phyloP scores from a whole-genome alignment of 2,797 vertebrate species.

The Acanthurus lineatus region DNA sequence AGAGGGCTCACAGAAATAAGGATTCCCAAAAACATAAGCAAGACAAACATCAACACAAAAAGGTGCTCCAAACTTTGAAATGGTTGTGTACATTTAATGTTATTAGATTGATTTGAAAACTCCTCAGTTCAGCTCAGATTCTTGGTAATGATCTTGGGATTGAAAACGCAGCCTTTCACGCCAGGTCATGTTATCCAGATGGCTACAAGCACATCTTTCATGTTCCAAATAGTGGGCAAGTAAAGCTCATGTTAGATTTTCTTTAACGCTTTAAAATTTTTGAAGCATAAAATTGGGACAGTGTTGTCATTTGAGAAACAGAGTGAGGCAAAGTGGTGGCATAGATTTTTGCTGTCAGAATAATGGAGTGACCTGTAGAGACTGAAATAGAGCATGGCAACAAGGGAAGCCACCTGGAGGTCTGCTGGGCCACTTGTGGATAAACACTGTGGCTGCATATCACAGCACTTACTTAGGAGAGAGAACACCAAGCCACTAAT shows the following conservation, averaged over 20 bases:
- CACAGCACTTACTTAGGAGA: conserved; percentile 23
- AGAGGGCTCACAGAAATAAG: background rate
- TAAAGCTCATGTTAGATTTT: conserved; percentile 10
- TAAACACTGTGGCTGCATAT: conserved; percentile 22
- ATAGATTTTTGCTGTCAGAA: conserved; percentile 39
- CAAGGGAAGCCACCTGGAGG: conserved; percentile 54
- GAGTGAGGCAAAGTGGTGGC: conserved; percentile 18
- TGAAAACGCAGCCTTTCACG: background rate
- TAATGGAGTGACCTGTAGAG: conserved; percentile 47
- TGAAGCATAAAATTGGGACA: conserved; percentile 37
- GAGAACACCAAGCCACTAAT: conserved; percentile 41
- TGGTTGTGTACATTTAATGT: background rate
- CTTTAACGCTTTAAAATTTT: conserved; percentile 4
- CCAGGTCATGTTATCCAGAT: conserved; percentile 19
- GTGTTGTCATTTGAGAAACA: conserved; percentile 46
- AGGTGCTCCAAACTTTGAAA: background rate
- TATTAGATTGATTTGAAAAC: background rate
- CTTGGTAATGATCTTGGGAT: conserved; percentile 22
- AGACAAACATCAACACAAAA: background rate
- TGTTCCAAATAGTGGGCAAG: conserved; percentile 1
- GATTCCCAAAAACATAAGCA: background rate
- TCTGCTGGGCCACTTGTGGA: conserved; percentile 26
- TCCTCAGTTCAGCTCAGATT: background rate
- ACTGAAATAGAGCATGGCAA: conserved; percentile 51
- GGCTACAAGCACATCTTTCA: conserved; percentile 13